Conservation (phyloP, 2,797 vertebrate genomes). For the Peromyscus eremicus region DNA sequence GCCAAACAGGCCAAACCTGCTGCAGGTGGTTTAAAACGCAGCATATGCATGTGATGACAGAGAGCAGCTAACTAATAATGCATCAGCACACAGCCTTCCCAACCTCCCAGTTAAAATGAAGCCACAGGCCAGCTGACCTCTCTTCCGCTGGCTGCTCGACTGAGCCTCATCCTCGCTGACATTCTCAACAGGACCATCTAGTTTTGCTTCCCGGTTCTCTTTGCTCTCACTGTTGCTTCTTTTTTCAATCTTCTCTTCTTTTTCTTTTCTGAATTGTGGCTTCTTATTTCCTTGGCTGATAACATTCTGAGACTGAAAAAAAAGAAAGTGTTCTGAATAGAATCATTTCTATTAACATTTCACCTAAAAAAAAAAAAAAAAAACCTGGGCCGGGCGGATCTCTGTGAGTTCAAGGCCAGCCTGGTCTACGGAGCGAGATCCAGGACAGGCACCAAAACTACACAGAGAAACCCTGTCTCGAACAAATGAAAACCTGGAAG, state of each 20-base stretch:
- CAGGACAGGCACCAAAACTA: too few relatives aligned
- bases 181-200: slow-evolving; percentile 84
- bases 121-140: slow-evolving; percentile 86
- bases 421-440: too few relatives aligned
- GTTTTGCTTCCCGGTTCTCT: slow-evolving; percentile 90
- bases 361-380: slow-evolving; percentile 45
- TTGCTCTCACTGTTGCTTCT: slow-evolving; percentile 89
- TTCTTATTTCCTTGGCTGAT: slow-evolving; percentile 91
- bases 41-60: not conserved
- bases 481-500: not conserved
- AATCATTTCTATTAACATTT: slow-evolving; percentile 49
- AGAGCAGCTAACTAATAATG: not conserved
- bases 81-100: slow-evolving; percentile 10
- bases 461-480: too few relatives aligned
- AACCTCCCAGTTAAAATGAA: slow-evolving; percentile 6
- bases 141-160: slow-evolving; percentile 91
- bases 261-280: slow-evolving; percentile 89
- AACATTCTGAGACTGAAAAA: slow-evolving; percentile 91
- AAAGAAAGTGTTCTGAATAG: slow-evolving; percentile 77
- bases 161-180: slow-evolving; percentile 90
- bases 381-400: not conserved
- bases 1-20: not conserved
- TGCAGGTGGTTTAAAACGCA: not conserved
- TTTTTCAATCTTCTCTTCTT: slow-evolving; percentile 90
- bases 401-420: too few relatives aligned